Percentiles rank a stretch among this genome's conserved stretches.
phyloP scores from a whole-genome alignment of 2,797 vertebrate genomes.

The Schizothorax lantsangensis region DNA sequence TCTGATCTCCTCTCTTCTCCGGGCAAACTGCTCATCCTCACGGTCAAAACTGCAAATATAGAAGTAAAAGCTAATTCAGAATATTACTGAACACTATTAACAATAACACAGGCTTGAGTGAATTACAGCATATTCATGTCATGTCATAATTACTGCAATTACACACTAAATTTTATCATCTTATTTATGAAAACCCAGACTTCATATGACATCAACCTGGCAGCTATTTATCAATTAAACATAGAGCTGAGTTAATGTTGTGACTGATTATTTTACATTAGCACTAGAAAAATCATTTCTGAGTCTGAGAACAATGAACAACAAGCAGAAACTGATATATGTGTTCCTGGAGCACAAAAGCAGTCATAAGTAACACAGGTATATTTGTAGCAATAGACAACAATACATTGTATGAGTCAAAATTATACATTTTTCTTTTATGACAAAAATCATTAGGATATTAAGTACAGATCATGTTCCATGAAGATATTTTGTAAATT shows the following conservation, averaged over 20 bases:
- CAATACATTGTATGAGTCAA: no score
- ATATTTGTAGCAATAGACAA: no score
- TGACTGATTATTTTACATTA: background rate
- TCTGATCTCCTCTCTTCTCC: slow-evolving; percentile 74
- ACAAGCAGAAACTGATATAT: no score
- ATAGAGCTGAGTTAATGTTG: background rate
- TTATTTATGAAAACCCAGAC: background rate
- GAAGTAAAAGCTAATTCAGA: background rate
- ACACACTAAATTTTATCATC: background rate
- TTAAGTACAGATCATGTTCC: no score
- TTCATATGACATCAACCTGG: background rate
- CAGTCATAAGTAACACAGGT: no score
- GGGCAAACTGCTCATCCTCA: slow-evolving; percentile 74
- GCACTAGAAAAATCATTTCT: background rate
- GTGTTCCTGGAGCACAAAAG: no score
- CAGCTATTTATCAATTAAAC: background rate
- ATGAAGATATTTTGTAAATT: no score
- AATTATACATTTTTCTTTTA: no score
- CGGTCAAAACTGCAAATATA: slow-evolving; percentile 65
- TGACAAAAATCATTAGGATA: no score
- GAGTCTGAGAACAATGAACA: background rate
- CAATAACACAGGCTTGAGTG: background rate
- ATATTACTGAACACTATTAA: background rate
- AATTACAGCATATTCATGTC: background rate
- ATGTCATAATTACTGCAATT: background rate